phyloP scores from a whole-genome alignment of 53 echinoderm and acorn worm genomes.

The Stichopus horrens region DNA sequence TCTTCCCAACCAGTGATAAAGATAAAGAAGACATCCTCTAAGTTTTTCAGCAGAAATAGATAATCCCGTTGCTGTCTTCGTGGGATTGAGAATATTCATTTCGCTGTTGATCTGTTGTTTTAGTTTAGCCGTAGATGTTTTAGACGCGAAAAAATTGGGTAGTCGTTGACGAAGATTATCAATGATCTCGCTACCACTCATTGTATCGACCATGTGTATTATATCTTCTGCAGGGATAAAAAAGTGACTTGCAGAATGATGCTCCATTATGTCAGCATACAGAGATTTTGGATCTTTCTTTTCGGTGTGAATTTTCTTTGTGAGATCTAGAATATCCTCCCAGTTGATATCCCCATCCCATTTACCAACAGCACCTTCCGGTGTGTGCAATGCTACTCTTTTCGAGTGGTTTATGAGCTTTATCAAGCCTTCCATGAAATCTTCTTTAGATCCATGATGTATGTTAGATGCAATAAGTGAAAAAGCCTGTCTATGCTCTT shows the following conservation, averaged over 20 bases:
- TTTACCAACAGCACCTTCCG: neutral
- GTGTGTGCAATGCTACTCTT: neutral
- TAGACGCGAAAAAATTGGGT: slow-evolving; percentile 42
- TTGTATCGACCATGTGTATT: slow-evolving; percentile 48
- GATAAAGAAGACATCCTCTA: slow-evolving; percentile 34
- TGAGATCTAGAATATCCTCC: slow-evolving; percentile 40
- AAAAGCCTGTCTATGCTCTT: slow-evolving; percentile 2
- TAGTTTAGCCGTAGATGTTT: slow-evolving; percentile 38
- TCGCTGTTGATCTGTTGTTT: slow-evolving; percentile 38
- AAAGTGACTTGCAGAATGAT: slow-evolving; percentile 8
- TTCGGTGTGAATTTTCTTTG: slow-evolving; percentile 24
- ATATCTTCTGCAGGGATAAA: slow-evolving; percentile 37
- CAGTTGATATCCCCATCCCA: slow-evolving; percentile 43
- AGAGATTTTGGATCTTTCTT: neutral
- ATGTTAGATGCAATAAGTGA: neutral
- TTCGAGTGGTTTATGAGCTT: slow-evolving; percentile 1
- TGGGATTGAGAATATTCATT: slow-evolving; percentile 43
- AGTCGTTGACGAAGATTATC: slow-evolving; percentile 33
- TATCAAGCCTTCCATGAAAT: slow-evolving; percentile 10
- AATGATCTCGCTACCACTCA: slow-evolving; percentile 20
- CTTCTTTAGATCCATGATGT: slow-evolving; percentile 11
- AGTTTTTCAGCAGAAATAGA: slow-evolving; percentile 26
- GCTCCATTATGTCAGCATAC: neutral
- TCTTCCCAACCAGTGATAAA: no score
- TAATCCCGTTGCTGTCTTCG: slow-evolving; percentile 49